Evolutionary conservation across 2,797 vertebrate species (phyloP).

Genomic region (Heliangelus exortis): DNA sequence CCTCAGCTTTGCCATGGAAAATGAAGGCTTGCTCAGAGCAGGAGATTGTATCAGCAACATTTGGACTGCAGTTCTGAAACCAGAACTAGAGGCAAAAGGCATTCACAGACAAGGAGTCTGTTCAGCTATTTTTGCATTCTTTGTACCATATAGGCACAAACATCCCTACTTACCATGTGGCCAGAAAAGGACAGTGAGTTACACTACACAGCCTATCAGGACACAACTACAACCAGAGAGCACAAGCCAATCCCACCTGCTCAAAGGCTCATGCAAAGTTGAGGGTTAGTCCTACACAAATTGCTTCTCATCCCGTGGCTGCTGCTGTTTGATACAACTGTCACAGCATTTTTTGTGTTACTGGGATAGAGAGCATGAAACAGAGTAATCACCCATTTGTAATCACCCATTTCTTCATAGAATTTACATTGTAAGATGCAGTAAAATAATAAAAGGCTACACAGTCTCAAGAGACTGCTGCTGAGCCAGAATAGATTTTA

Average conservation of each 20-base stretch:
- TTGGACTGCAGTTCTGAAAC: neutral
- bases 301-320: neutral
- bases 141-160: neutral
- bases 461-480: neutral
- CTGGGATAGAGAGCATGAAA: neutral
- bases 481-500: neutral
- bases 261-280: neutral
- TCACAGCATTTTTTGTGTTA: neutral
- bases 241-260: neutral
- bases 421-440: neutral
- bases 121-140: neutral
- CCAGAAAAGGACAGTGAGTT: neutral
- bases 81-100: neutral
- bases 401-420: neutral
- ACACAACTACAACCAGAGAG: too few relatives aligned
- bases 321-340: neutral
- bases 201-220: neutral
- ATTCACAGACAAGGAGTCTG: neutral
- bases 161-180: neutral
- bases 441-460: neutral
- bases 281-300: neutral
- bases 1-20: neutral
- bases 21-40: neutral
- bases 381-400: neutral
- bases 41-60: neutral